A percentile compares a stretch with the other conserved stretches of the same genome.
Conservation (phyloP, 2,797 vertebrate species). For the Gallinago stenura region DNA sequence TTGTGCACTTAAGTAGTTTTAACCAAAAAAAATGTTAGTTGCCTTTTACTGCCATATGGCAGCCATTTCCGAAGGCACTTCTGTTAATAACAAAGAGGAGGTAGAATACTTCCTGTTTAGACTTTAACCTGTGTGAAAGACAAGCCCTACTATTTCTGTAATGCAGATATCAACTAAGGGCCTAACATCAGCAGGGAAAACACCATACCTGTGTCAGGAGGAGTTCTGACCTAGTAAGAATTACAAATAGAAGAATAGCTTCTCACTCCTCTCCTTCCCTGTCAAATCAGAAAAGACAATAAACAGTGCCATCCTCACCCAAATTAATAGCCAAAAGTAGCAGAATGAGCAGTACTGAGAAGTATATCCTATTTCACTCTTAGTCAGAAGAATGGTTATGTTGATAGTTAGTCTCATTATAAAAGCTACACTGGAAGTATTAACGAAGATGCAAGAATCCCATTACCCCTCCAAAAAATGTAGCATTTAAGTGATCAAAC, state of each 20-base stretch:
- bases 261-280: background rate
- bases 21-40: background rate
- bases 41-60: background rate
- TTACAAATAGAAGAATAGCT: background rate
- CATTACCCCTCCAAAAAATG: background rate
- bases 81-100: slow-evolving; percentile 23
- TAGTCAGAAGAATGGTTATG: background rate
- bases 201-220: background rate
- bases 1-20: background rate
- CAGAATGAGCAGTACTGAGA: background rate
- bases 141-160: background rate
- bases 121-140: background rate
- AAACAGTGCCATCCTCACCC: background rate
- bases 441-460: background rate
- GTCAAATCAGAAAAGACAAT: background rate
- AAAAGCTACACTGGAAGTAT: background rate
- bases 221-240: background rate
- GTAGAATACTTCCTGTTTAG: background rate
- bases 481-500: background rate
- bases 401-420: background rate
- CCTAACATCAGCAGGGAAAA: background rate
- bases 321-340: background rate
- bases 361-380: background rate
- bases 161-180: background rate
- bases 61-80: slow-evolving; percentile 46